Base-by-base conservation (phyloP, 1,140 invertebrate species). In the Prorops nasuta region DNA sequence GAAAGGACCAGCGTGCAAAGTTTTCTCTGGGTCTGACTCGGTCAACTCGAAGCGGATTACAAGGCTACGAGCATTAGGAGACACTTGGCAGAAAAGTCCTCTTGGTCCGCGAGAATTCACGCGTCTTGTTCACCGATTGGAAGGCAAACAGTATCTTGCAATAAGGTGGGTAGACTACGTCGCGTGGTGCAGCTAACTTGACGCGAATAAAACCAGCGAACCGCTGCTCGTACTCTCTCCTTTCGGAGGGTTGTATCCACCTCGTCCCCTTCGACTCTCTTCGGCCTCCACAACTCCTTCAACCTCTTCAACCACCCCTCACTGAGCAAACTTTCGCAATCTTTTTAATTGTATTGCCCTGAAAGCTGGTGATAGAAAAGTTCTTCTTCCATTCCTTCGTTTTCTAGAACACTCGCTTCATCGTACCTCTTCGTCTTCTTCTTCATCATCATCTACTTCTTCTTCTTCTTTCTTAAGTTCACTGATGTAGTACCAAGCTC, bases 281-380 rank as follows among this genome's bases (percentile, higher is more conserved):
- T n/a, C n/a, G n/a, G n/a, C n/a, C n/a, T n/a, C n/a, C n/a, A n/a
- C n/a, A n/a, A n/a, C n/a, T n/a, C n/a, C n/a, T n/a, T n/a, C n/a
- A n/a, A n/a, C n/a, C n/a, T n/a, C n/a, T n/a, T n/a, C n/a, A n/a
- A n/a, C n/a, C n/a, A n/a, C n/a, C n/a, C n/a, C n/a, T n/a, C n/a
- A n/a, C n/a, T n/a, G n/a, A 28, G 35, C 44, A 47, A 68, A 72
- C 62, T 71, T 72, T 60, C 40, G 57, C 67, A 72, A 72, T 71
- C 68, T 71, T 72, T 72, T 71, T 72, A 72, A 72, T 71, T 72
- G 69, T 67, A 68, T 71, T 69, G 68, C 56, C 54, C 36, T 42
- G 45, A 44, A 53, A 45, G 51, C n/a, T 51, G 56, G 49, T 61
- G 68, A 72, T 68, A 72, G 69, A 68, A 72, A 72, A 72, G 65